A percentile compares a stretch with the other conserved stretches of the same genome.
These are phyloP conservation scores for Entelurus aequoreus DNA, from an alignment of 2,113 vertebrate genomes.

Conservation along the genomic window DNA sequence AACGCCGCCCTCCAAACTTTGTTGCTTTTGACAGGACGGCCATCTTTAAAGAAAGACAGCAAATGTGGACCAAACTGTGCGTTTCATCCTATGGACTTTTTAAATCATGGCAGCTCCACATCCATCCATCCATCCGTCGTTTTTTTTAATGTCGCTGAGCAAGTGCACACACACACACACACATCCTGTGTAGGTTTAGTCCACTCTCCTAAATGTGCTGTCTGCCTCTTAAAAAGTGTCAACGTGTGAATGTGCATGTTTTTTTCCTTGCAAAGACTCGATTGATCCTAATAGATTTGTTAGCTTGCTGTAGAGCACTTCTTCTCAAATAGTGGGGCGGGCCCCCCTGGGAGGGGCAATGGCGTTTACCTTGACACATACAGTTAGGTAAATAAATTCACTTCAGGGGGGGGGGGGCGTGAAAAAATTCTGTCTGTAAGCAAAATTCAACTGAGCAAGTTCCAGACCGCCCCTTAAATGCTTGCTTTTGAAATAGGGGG, in stretches of 20 bases:
- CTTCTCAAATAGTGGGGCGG: too few species aligned
- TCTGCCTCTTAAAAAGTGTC: constrained; percentile 18
- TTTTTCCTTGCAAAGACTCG: constrained; percentile 29
- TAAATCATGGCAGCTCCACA: constrained; percentile 20
- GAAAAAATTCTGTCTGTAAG: too few species aligned
- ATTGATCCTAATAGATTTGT: neutral
- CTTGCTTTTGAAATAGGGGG: too few species aligned
- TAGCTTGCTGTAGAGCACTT: constrained; percentile 44
- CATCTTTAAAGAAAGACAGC: too few species aligned
- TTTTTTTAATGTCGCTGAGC: constrained; percentile 28
- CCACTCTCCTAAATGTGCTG: neutral
- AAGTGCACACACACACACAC: neutral
- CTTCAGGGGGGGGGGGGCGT: too few species aligned
- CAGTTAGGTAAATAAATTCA: too few species aligned
- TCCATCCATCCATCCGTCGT: constrained; percentile 1
- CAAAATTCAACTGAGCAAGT: too few species aligned
- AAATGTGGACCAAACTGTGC: constrained; percentile 57
- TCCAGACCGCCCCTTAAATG: too few species aligned
- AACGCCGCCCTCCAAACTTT: too few species aligned
- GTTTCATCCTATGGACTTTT: constrained; percentile 16
- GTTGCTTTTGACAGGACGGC: too few species aligned
- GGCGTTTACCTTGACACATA: too few species aligned
- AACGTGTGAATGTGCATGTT: constrained; percentile 41
- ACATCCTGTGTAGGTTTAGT: constrained; percentile 12
- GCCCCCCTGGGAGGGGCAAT: too few species aligned